phyloP scores from a whole-genome alignment of 2,888 invertebrate species.

The Ectropis crepuscularia region DNA sequence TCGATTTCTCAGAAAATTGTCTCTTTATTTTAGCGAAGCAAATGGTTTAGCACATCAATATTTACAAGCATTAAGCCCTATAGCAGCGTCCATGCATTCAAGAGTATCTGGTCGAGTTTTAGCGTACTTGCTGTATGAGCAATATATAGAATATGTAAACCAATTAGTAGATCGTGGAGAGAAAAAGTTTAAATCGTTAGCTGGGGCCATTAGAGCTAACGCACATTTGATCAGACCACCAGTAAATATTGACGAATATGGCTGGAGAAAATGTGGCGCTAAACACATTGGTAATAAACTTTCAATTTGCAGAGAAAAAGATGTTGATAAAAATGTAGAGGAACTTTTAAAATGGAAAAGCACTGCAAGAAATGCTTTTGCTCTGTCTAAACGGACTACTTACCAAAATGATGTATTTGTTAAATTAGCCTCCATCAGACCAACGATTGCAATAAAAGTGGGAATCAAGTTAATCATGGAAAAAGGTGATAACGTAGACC shows the following conservation, averaged over 20 bases:
- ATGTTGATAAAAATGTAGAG: constrained; percentile 44
- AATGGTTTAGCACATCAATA: constrained; percentile 54
- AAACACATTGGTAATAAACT: constrained; percentile 57
- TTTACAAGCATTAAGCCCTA: constrained; percentile 21
- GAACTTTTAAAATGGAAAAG: constrained; percentile 49
- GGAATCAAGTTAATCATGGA: constrained; percentile 48
- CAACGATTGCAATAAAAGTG: constrained; percentile 50
- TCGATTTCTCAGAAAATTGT: constrained; percentile 53
- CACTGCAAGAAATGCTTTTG: constrained; percentile 51
- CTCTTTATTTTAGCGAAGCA: constrained; percentile 59
- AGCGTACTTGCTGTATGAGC: constrained; percentile 34
- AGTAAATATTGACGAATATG: constrained; percentile 48
- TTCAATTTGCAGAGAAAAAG: constrained; percentile 44
- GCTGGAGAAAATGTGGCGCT: constrained; percentile 55
- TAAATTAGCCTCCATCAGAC: constrained; percentile 46
- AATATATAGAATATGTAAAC: constrained; percentile 22
- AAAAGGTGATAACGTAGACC: constrained; percentile 38
- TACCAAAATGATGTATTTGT: constrained; percentile 42
- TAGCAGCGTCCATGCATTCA: no score
- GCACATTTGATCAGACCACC: constrained; percentile 51
- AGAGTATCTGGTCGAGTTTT: constrained; percentile 20
- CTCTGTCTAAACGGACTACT: constrained; percentile 46
- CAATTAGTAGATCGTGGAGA: constrained; percentile 32
- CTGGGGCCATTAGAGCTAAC: constrained; percentile 53
- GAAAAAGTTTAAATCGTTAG: constrained; percentile 39